A percentile compares a stretch with the other conserved stretches of the same genome.
These are phyloP conservation scores for Eulemur mongoz DNA, from an alignment of 2,797 vertebrate genomes.

Conservation along the genomic window DNA sequence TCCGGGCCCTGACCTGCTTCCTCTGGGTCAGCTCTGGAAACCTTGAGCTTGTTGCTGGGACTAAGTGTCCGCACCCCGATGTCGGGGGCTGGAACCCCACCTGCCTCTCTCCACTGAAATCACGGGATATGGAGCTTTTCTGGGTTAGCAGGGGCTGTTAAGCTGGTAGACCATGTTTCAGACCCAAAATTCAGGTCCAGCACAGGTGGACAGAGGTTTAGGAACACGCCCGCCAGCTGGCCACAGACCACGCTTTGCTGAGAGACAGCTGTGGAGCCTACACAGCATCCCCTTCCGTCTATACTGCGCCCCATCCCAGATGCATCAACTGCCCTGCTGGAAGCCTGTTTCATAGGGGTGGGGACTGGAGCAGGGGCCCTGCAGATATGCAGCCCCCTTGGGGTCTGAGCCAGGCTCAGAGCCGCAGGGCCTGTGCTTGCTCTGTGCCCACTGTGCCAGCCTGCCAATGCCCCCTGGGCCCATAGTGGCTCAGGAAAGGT, in stretches of 20 bases:
- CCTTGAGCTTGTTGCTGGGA: neutral
- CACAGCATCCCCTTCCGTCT: neutral
- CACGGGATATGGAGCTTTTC: neutral
- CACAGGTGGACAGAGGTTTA: too few species aligned
- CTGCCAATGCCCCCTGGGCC: accelerated
- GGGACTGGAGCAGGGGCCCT: neutral
- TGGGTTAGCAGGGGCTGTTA: neutral
- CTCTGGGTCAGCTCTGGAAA: neutral
- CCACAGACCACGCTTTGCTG: neutral
- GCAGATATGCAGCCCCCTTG: accelerated
- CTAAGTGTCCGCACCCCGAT: accelerated
- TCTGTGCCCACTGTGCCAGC: neutral
- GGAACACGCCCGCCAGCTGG: neutral
- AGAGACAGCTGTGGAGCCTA: neutral
- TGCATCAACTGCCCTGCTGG: accelerated
- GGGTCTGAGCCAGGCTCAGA: neutral
- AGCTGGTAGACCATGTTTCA: neutral
- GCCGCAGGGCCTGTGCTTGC: neutral
- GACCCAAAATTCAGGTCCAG: neutral
- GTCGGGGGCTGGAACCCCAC: neutral
- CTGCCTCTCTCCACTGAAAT: neutral
- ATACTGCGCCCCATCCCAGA: too few species aligned
- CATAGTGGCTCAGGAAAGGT: accelerated
- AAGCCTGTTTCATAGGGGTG: neutral
- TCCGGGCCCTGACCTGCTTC: too few species aligned